Evolutionary conservation across 1,140 invertebrate genomes (phyloP), one percentile per base, ranked within the genome.

Genomic region (Anoplolepis gracilipes): DNA sequence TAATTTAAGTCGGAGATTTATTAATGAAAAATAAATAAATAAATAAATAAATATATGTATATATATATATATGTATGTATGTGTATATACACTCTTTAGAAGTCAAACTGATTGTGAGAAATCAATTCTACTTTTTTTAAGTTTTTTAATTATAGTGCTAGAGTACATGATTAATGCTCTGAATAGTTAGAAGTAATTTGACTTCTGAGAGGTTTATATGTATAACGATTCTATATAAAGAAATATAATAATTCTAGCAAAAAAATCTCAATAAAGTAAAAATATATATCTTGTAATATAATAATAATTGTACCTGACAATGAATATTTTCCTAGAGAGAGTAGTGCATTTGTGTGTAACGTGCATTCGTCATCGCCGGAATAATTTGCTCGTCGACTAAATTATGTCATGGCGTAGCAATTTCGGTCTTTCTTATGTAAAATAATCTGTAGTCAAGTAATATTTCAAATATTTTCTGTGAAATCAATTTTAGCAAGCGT

Each of bases 381-480:
- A 85, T 16, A 19, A 16, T 67, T 22, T 79, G 77, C 22, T 49
- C 46, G 76, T 72, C 3, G 25, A 42, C 65, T 72, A 61, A 67
- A 82, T 82, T 82, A 46, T 59, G 59, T 82, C 53, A 82, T 42
- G 53, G 25, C n/a, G 36, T 82, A 82, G 57, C 70, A 73, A 81
- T 72, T 81, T 61, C 11, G 65, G 33, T 59, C 65, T 57, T 57
- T 70, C 33, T 49, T 72, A 36, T 81, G 8, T 7, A 30, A 73
- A 73, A 73, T 72, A 25, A 42, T 30, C 25, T 36, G 36, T 33
- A 6, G 2, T 53, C 61, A 36, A 13, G 42, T 19, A 30, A 81
- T 30, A 59, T 42, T 72, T 81, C 16, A 13, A 42, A 7, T 70
- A 39, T 53, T 39, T 8, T 49, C 30, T 33, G 0, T 8, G 3